phyloP scores from a whole-genome alignment of 2,888 invertebrate species.

The Abrostola triplasia region DNA sequence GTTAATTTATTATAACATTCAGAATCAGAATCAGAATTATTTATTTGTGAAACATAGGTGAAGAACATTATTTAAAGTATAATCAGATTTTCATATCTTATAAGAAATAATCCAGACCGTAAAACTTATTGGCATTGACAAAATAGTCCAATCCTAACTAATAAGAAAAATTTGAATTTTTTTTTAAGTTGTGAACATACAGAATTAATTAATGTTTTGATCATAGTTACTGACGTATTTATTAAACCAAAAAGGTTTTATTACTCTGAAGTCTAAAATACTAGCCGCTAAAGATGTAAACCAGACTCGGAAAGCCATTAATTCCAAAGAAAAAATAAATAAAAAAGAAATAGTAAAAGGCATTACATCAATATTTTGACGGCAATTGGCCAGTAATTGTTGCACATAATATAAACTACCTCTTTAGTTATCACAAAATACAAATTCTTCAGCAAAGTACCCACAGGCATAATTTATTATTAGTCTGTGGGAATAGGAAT shows the following conservation, averaged over 20 bases:
- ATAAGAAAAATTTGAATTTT: background rate
- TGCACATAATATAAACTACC: background rate
- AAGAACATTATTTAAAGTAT: no score
- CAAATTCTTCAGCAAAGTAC: no score
- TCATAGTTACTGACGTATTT: background rate
- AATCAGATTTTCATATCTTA: no score
- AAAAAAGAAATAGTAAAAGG: conserved; percentile 4
- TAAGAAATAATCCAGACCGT: no score
- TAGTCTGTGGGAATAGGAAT: no score
- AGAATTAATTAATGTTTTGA: background rate
- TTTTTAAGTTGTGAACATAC: background rate
- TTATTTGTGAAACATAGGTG: no score
- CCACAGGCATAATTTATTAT: no score
- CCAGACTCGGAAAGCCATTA: background rate
- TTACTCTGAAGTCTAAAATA: background rate
- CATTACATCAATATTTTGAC: background rate
- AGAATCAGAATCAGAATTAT: no score
- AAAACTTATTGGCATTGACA: background rate
- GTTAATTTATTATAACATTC: no score
- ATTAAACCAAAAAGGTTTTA: background rate
- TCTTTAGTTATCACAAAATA: no score
- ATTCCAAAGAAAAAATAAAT: background rate
- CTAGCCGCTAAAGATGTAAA: background rate
- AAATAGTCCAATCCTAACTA: background rate
- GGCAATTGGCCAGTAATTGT: background rate